Conservation (phyloP, 2,113 vertebrate species). For the Pelecanoides urinatrix region DNA sequence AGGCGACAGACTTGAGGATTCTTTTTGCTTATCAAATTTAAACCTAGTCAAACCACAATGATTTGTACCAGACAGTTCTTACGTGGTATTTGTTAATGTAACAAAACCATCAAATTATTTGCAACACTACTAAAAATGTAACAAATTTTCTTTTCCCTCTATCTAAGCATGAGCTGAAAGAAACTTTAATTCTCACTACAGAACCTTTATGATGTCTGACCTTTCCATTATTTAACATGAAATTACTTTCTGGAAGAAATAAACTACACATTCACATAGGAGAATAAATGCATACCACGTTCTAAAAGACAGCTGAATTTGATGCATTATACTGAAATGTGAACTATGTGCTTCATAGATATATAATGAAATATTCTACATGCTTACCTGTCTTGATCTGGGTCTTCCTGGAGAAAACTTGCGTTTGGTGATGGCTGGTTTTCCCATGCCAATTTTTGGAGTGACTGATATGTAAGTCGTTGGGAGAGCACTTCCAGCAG, state of each 20-base stretch:
- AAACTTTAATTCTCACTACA: not conserved
- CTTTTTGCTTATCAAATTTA: not conserved
- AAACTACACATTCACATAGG: not conserved
- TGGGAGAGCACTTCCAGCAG: slow-evolving; percentile 71
- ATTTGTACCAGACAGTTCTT: not conserved
- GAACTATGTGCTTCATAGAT: not conserved
- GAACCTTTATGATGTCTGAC: not conserved
- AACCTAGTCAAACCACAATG: not conserved
- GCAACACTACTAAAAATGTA: not conserved
- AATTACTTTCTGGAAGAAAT: not conserved
- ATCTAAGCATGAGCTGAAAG: not conserved
- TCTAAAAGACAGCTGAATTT: not conserved
- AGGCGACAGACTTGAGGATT: not conserved
- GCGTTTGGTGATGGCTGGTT: slow-evolving; percentile 96
- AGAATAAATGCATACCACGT: not conserved
- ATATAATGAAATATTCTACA: not conserved
- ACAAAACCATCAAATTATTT: not conserved
- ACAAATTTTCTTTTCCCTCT: not conserved
- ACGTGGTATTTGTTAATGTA: not conserved
- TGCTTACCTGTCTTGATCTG: slow-evolving; percentile 88
- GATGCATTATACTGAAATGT: not conserved
- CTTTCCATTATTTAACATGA: not conserved
- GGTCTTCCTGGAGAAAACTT: slow-evolving; percentile 96
- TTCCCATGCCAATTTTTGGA: slow-evolving; percentile 98
- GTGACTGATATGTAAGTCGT: slow-evolving; percentile 83